Evolutionary conservation across 1,140 invertebrate genomes (phyloP), one percentile per base, ranked within the genome.

Genomic region (Mesaphorura yosii): DNA sequence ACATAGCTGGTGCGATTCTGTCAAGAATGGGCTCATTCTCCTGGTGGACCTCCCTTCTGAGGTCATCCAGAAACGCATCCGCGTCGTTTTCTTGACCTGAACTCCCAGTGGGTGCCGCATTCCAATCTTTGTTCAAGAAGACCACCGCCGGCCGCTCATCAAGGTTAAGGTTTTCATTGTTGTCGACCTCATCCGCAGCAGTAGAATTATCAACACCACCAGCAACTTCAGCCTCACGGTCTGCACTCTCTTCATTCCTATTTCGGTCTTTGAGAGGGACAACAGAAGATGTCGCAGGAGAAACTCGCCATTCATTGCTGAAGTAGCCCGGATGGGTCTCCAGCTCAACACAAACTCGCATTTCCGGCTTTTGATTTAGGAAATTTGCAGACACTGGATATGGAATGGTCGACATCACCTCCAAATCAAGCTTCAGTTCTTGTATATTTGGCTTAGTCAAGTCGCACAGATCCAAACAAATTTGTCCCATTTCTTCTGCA

Each of bases 311-410:
- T n/a, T 38, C 42, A 15, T 28, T 19, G 15, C 4, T 29, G 26
- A 48, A 59, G 48, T 34, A 48, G 45, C 45, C 42, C 1, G 53
- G 52, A 12, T 50, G 14, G 14, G 41, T 27, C 7, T 48, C 52
- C 41, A 59, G 25, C 6, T 45, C 37, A 0, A 59, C 25, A 3
- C 54, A 10, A 10, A 55, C 48, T 48, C 48, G 31, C 1, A 59
- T 22, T 39, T 59, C 57, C 0, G 57, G 57, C 27, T 59, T 59
- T 2, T 37, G 27, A 17, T 1, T 1, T 15, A 2, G 20, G 28
- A 34, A 27, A 27, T 37, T 34, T 3, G 17, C 19, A 15, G 47
- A 34, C 17, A 31, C 27, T 10, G 38, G 44, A 28, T 20, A 44
- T 7, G 17, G n/a, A 42, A 19, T 26, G 14, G 38, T 31, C n/a